Base-by-base conservation (phyloP, 2,888 invertebrate genomes). In the Reticulitermes lucifugus region DNA sequence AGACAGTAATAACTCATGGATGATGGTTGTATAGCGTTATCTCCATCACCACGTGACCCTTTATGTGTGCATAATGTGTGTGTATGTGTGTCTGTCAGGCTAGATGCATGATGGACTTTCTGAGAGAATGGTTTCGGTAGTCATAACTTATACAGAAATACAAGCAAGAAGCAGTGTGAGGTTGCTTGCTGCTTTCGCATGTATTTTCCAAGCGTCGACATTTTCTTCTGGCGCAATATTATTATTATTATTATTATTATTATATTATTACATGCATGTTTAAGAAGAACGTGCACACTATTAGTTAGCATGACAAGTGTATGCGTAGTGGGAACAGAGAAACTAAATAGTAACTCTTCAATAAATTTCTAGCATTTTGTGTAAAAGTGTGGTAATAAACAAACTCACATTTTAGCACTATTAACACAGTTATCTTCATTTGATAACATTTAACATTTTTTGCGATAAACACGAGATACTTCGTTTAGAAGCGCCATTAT, bases 1-100 rank as follows among this genome's bases (percentile, higher is more conserved):
- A 70, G 41, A 29, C 25, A 41, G 81, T 70, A 81, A 81, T 81
- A 81, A 81, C 65, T 81, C 81, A 81, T n/a, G 65, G 81, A 81
- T 81, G 81, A 81, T 81, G 81, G 81, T 81, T 25, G 70, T 60
- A 25, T 43, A 70, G 81, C 81, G 81, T 81, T 81, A 81, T 81
- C 81, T 81, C 70, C 81, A 81, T 81, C 81, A 81, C 81, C 81
- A 81, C 81, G 81, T 81, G 81, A 81, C 81, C 81, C 81, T 81
- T 81, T 81, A 81, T 81, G 70, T 81, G 81, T 70, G 70, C 70
- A 81, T 81, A 81, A 81, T 81, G 81, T 81, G 81, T 77, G 77
- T 79, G 59, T 79, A 43, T 81, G 81, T 81, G 55, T 81, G 81
- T 81, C 81, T 81, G 81, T 81, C 81, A 81, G 51, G n/a, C 70